Evolutionary conservation across 1,140 invertebrate genomes (phyloP).

Genomic region (Calosoma granatense): DNA sequence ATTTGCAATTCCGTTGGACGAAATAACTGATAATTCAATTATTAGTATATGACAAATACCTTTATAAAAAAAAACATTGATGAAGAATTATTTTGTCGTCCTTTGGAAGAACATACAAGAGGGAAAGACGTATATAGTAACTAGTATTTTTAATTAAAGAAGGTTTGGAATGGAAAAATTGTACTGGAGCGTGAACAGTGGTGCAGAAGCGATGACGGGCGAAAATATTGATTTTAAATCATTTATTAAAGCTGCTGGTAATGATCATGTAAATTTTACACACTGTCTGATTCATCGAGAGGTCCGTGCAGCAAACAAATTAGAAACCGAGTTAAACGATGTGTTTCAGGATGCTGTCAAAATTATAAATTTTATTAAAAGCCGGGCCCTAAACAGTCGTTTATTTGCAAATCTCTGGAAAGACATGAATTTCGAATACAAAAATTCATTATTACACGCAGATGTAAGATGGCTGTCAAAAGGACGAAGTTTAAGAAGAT

Average conservation of each 20-base stretch:
- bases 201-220: constrained; percentile 29
- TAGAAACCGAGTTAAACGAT: constrained; percentile 18
- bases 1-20: constrained; percentile 17
- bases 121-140: constrained; percentile 21
- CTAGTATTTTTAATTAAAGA: constrained; percentile 23
- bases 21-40: constrained; percentile 16
- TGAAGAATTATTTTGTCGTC: constrained; percentile 19
- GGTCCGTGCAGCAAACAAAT: constrained; percentile 21
- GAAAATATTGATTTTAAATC: constrained; percentile 26
- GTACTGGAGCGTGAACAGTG: constrained; percentile 29
- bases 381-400: constrained; percentile 14
- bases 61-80: constrained; percentile 11
- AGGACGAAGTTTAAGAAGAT: constrained; percentile 16
- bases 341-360: constrained; percentile 18
- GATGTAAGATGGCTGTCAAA: constrained; percentile 18
- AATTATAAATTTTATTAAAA: constrained; percentile 23
- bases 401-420: constrained; percentile 18
- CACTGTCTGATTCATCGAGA: constrained; percentile 19
- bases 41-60: constrained; percentile 7
- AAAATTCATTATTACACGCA: constrained; percentile 19
- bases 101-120: constrained; percentile 16
- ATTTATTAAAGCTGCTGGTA: constrained; percentile 18
- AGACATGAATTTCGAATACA: constrained; percentile 17
- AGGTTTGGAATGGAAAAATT: constrained; percentile 23
- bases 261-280: constrained; percentile 21